Conservation (phyloP, 2,113 vertebrate species). For the Progne subis region DNA sequence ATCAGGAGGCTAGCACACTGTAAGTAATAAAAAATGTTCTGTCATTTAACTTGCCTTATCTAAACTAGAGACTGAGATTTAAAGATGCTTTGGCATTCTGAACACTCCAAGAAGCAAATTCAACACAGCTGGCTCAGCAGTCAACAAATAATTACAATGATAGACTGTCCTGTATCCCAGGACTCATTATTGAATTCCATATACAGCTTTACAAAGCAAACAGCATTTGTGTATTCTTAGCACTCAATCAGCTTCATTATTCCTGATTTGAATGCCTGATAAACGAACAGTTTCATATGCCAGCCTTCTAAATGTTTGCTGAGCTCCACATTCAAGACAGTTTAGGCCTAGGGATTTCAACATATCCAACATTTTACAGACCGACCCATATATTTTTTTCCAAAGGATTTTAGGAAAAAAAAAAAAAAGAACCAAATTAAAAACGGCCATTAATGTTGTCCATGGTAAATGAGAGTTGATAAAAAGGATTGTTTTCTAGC, state of each 20-base stretch:
- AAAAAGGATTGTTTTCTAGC: background rate
- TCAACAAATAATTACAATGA: slow-evolving; percentile 35
- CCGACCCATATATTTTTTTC: background rate
- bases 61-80: slow-evolving; percentile 4
- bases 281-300: background rate
- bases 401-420: background rate
- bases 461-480: background rate
- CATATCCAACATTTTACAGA: background rate
- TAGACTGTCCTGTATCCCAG: background rate
- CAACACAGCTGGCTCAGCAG: slow-evolving; percentile 43
- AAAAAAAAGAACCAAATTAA: background rate
- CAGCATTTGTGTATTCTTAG: background rate
- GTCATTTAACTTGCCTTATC: background rate
- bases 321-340: background rate
- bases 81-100: slow-evolving; percentile 17
- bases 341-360: background rate
- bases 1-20: background rate
- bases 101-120: background rate
- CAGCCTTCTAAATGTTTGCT: background rate
- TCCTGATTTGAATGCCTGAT: slow-evolving; percentile 15
- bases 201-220: slow-evolving; percentile 30
- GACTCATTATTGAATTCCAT: background rate
- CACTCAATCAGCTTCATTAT: slow-evolving; percentile 16
- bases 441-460: background rate
- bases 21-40: background rate